phyloP scores from a whole-genome alignment of 23 tunicate species.

The Phallusia fumigata region DNA sequence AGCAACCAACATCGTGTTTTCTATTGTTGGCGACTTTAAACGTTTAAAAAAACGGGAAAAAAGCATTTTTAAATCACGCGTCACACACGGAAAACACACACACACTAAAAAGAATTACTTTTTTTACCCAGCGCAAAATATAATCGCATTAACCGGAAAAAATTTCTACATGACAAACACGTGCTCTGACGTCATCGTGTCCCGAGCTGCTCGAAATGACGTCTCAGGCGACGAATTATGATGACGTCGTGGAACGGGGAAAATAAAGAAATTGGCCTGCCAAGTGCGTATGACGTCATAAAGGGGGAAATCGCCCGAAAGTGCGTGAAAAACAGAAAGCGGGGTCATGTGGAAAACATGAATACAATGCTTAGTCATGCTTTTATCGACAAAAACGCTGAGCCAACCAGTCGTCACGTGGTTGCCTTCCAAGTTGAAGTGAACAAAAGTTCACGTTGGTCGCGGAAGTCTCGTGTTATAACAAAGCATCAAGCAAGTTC shows the following conservation, averaged over 20 bases:
- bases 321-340: neutral
- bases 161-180: too few relatives aligned
- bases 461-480: too few relatives aligned
- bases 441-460: neutral
- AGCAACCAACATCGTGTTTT: too few relatives aligned
- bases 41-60: conserved; percentile 4
- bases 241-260: conserved; percentile 5
- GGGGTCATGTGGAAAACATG: neutral
- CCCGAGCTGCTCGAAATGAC: neutral
- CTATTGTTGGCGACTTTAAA: conserved; percentile 7
- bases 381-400: conserved; percentile 3
- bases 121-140: too few relatives aligned
- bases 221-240: neutral
- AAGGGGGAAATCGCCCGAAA: neutral
- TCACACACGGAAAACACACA: neutral
- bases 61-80: conserved; percentile 4
- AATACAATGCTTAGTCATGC: neutral
- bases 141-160: too few relatives aligned
- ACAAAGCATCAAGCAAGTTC: too few relatives aligned
- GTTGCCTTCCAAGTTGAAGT: neutral
- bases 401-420: neutral
- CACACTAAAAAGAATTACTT: neutral
- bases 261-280: conserved; percentile 3
- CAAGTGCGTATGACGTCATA: too few relatives aligned
- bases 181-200: too few relatives aligned